Percentiles rank a stretch among this genome's conserved stretches.
These are phyloP conservation scores for Coryphaenoides rupestris DNA, from an alignment of 2,113 vertebrate genomes.

Conservation along the genomic window DNA sequence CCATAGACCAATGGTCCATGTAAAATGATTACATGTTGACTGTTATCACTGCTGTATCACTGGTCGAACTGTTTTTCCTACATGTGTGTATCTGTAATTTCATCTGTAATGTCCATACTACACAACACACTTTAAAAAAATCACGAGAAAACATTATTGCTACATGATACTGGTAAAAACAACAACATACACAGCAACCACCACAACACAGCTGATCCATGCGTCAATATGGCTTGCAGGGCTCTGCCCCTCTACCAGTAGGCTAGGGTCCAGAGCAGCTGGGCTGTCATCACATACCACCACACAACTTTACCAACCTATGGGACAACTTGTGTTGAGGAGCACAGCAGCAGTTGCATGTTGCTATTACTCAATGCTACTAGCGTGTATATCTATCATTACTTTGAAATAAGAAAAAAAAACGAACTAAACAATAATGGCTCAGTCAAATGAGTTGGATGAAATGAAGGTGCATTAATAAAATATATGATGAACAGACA, in stretches of 20 bases:
- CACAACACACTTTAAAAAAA: background rate
- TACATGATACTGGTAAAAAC: slow-evolving; percentile 9
- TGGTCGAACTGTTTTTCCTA: too few species aligned
- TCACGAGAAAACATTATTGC: background rate
- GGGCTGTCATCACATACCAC: slow-evolving; percentile 37
- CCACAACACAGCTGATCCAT: background rate
- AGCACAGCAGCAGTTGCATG: slow-evolving; percentile 78
- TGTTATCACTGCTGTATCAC: too few species aligned
- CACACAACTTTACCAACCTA: slow-evolving; percentile 9
- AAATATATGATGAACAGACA: slow-evolving; percentile 67
- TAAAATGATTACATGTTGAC: too few species aligned
- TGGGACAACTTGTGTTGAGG: slow-evolving; percentile 56
- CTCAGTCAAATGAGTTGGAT: slow-evolving; percentile 69
- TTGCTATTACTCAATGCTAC: slow-evolving; percentile 73
- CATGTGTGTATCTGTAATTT: too few species aligned
- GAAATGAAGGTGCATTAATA: slow-evolving; percentile 83
- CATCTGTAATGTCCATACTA: too few species aligned
- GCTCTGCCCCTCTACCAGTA: background rate
- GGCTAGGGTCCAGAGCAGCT: slow-evolving; percentile 32
- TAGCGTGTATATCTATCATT: slow-evolving; percentile 64
- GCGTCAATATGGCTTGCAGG: background rate
- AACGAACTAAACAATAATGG: slow-evolving; percentile 57
- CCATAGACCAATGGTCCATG: too few species aligned
- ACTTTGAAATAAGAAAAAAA: slow-evolving; percentile 56
- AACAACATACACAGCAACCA: background rate